Base-by-base conservation (phyloP, 1,140 invertebrate species). In the Sycobia sp. region DNA sequence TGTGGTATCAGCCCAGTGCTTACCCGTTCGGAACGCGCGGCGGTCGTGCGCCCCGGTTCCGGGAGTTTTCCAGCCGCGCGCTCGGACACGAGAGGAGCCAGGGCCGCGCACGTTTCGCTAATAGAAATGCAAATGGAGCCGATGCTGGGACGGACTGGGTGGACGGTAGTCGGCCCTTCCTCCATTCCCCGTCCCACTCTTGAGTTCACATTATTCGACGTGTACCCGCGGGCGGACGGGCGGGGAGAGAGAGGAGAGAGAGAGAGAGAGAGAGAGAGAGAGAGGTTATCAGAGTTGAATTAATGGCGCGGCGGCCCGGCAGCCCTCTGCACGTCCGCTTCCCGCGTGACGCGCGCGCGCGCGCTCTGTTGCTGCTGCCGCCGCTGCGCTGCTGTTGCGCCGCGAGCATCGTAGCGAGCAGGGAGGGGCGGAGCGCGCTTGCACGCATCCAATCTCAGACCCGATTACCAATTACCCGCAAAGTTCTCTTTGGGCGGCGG, bases 121-220 rank as follows among this genome's bases (percentile, higher is more conserved):
- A 62, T 62, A 55, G 41, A 62, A 47, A 62, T 62, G 60, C 51
- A 62, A 62, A 62, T 62, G 20, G 36, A 41, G 49, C 14, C 25
- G n/a, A n/a, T n/a, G n/a, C n/a, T n/a, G n/a, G n/a, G n/a, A n/a
- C n/a, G n/a, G n/a, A n/a, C n/a, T n/a, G n/a, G n/a, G n/a, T n/a
- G n/a, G n/a, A n/a, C n/a, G n/a, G n/a, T n/a, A n/a, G n/a, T n/a
- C n/a, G n/a, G n/a, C n/a, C n/a, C n/a, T n/a, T n/a, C n/a, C n/a
- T n/a, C n/a, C n/a, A n/a, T n/a, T n/a, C n/a, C n/a, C n/a, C n/a
- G n/a, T n/a, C n/a, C n/a, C n/a, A n/a, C n/a, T n/a, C n/a, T n/a
- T n/a, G n/a, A n/a, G n/a, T n/a, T n/a, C n/a, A n/a, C n/a, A n/a
- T n/a, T n/a, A n/a, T 29, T 16, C 4, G 23, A 18, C 29, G 16